Evolutionary conservation across 2,888 invertebrate species (phyloP).

Genomic region (Acleris holmiana): DNA sequence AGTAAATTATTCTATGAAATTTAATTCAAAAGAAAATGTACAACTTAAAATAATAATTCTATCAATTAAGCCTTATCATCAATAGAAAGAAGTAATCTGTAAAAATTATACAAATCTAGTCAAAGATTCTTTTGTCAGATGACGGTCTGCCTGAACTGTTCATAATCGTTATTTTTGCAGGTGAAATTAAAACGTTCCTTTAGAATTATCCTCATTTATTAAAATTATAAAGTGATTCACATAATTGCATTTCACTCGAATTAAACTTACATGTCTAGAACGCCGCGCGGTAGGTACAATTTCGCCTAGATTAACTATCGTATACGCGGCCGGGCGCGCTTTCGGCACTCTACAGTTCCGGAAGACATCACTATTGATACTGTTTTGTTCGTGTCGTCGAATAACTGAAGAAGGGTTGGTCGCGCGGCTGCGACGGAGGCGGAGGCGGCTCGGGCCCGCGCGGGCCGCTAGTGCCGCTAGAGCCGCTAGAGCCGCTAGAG

Average conservation of each 20-base stretch:
- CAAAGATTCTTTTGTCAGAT: slow-evolving; percentile 5
- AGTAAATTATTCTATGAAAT: slow-evolving; percentile 31
- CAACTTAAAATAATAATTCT: slow-evolving; percentile 35
- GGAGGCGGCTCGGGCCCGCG: slow-evolving; percentile 56
- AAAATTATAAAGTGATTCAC: slow-evolving; percentile 32
- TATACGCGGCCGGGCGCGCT: slow-evolving; percentile 21
- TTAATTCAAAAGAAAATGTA: slow-evolving; percentile 35
- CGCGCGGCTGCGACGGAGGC: slow-evolving; percentile 30
- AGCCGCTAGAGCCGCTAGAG: slow-evolving; percentile 35
- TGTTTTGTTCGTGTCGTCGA: slow-evolving; percentile 25
- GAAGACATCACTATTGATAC: slow-evolving; percentile 27
- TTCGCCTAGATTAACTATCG: slow-evolving; percentile 18
- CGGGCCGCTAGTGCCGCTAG: slow-evolving; percentile 75
- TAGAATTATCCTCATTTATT: slow-evolving; percentile 33
- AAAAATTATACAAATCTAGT: slow-evolving; percentile 32
- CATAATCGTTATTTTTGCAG: slow-evolving; percentile 6
- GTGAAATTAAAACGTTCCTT: slow-evolving; percentile 26
- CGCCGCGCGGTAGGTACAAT: slow-evolving; percentile 21
- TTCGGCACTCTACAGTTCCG: slow-evolving; percentile 2
- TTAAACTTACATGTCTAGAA: slow-evolving; percentile 35
- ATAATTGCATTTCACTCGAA: slow-evolving; percentile 25
- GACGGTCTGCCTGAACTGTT: slow-evolving; percentile 4
- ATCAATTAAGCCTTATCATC: slow-evolving; percentile 22
- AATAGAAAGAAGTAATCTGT: slow-evolving; percentile 24
- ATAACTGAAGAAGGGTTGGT: slow-evolving; percentile 3